Percentiles rank a stretch among this genome's conserved stretches.
Evolutionary conservation across 2,797 vertebrate species (phyloP).

Genomic region (Bovichtus variegatus): DNA sequence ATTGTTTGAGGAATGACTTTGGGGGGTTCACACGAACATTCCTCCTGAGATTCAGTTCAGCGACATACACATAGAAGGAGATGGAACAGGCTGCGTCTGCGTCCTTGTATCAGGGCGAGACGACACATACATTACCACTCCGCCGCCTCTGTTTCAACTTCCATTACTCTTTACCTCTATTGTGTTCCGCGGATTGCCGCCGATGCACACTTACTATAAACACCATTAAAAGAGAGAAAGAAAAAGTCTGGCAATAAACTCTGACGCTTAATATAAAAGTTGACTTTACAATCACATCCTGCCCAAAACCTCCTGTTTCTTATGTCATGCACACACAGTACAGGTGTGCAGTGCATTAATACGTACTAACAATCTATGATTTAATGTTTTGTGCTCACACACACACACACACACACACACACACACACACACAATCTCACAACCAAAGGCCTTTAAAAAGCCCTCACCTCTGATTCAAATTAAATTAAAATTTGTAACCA

Average conservation of each 20-base stretch:
- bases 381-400: neutral
- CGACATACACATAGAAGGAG: conserved; percentile 52
- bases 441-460: neutral
- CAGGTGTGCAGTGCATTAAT: conserved; percentile 3
- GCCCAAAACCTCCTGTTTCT: neutral
- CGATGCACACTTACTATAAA: conserved; percentile 65
- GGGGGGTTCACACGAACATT: conserved; percentile 36
- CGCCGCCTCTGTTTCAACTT: conserved; percentile 58
- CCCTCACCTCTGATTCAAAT: no score
- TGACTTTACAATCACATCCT: conserved; percentile 34
- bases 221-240: conserved; percentile 63
- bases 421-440: neutral
- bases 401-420: conserved; percentile 14
- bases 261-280: conserved; percentile 57
- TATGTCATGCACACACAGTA: neutral
- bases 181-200: conserved; percentile 47
- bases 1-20: conserved; percentile 60
- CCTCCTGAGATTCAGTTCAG: conserved; percentile 52
- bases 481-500: no score
- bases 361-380: conserved; percentile 1
- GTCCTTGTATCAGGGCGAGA: conserved; percentile 63
- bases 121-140: conserved; percentile 61
- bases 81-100: conserved; percentile 57
- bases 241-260: conserved; percentile 49
- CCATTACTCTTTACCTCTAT: conserved; percentile 60